A percentile compares a stretch with the other conserved stretches of the same genome.
Conservation (phyloP, 37 sponge, comb jelly and placozoan genomes). For the Petrosia ficiformis region DNA sequence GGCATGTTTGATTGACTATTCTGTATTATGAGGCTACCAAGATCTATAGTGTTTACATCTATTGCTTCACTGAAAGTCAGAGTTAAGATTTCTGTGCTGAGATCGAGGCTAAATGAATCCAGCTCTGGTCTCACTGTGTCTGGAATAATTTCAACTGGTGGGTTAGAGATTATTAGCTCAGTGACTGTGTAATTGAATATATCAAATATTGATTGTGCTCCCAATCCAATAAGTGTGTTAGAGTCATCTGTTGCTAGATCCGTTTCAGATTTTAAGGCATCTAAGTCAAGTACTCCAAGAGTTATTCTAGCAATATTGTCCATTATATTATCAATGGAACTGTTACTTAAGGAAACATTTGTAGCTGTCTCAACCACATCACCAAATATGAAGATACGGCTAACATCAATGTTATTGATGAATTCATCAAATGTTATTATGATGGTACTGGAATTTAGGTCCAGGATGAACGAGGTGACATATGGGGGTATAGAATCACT, state of each 20-base stretch:
- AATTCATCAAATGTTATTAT: conserved; percentile 81
- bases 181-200: conserved; percentile 34
- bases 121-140: conserved; percentile 65
- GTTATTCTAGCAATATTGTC: conserved; percentile 43
- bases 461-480: conserved; percentile 44
- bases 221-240: conserved; percentile 51
- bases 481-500: conserved; percentile 64
- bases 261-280: conserved; percentile 45
- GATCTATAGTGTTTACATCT: conserved; percentile 41
- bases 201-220: conserved; percentile 56
- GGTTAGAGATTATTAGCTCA: conserved; percentile 4
- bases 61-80: conserved; percentile 80
- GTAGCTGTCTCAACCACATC: conserved; percentile 15
- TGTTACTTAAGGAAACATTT: conserved; percentile 44
- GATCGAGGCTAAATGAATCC: conserved; percentile 54
- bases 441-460: conserved; percentile 54
- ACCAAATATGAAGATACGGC: conserved; percentile 46
- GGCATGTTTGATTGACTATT: conserved; percentile 38
- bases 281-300: conserved; percentile 53
- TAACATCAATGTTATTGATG: conserved; percentile 21
- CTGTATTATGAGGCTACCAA: conserved; percentile 48
- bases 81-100: conserved; percentile 66
- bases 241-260: conserved; percentile 31
- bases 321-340: conserved; percentile 11
- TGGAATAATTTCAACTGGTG: conserved; percentile 30